A percentile compares a stretch with the other conserved stretches of the same genome.
Evolutionary conservation across 2,888 invertebrate species (phyloP).

Genomic region (Drosophila lutescens): DNA sequence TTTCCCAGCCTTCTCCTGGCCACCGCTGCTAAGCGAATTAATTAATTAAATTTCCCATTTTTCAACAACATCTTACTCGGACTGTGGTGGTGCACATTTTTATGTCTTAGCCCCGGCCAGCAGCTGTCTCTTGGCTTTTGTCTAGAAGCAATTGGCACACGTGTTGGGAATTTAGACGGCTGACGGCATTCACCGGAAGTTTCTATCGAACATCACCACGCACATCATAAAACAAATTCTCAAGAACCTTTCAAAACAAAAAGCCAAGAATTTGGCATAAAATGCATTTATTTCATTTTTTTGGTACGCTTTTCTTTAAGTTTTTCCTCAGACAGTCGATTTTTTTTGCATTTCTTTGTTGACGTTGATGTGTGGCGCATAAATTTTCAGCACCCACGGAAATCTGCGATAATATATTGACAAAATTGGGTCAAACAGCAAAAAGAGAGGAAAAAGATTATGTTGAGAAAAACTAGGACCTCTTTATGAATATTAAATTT

Average conservation of each 20-base stretch:
- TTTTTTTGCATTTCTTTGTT: constrained; percentile 70
- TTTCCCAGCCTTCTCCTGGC: not conserved
- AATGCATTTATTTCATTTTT: constrained; percentile 62
- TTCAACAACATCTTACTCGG: constrained; percentile 22
- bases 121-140: constrained; percentile 31
- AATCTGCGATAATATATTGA: constrained; percentile 46
- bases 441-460: constrained; percentile 40
- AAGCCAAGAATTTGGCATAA: constrained; percentile 64
- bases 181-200: constrained; percentile 65
- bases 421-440: constrained; percentile 71
- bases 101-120: constrained; percentile 25
- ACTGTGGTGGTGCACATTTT: constrained; percentile 21
- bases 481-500: constrained; percentile 6
- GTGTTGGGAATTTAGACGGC: constrained; percentile 55
- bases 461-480: not conserved
- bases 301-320: constrained; percentile 7
- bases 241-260: constrained; percentile 28
- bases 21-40: constrained; percentile 32
- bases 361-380: constrained; percentile 71
- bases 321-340: constrained; percentile 26
- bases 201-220: constrained; percentile 42
- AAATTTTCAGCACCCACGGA: constrained; percentile 57
- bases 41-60: constrained; percentile 60
- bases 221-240: constrained; percentile 20
- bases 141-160: constrained; percentile 57